Evolutionary conservation across 2,888 invertebrate genomes (phyloP).

Genomic region (Eugnorisma glareosa): DNA sequence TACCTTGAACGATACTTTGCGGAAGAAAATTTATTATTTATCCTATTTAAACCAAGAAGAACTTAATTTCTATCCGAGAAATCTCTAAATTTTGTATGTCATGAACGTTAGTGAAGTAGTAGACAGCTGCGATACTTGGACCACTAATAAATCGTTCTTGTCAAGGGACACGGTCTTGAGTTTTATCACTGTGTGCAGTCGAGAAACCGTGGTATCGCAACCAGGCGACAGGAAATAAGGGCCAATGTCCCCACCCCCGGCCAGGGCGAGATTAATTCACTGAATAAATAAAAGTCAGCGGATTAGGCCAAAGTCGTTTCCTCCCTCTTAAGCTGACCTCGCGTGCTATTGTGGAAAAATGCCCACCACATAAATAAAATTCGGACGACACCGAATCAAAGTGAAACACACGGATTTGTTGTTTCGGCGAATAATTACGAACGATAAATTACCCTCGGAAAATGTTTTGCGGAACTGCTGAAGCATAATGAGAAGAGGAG

Average conservation of each 20-base stretch:
- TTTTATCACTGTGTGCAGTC: slow-evolving; percentile 82
- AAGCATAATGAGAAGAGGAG: slow-evolving; percentile 23
- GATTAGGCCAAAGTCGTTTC: slow-evolving; percentile 90
- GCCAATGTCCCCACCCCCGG: slow-evolving; percentile 82
- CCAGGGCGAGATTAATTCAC: slow-evolving; percentile 89
- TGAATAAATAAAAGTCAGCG: slow-evolving; percentile 91
- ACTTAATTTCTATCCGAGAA: neutral
- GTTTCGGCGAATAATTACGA: slow-evolving; percentile 67
- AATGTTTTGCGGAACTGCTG: slow-evolving; percentile 40
- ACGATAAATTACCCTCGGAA: slow-evolving; percentile 56
- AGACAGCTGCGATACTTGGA: slow-evolving; percentile 68
- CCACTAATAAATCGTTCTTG: slow-evolving; percentile 79
- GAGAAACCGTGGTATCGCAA: slow-evolving; percentile 80
- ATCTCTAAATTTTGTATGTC: slow-evolving; percentile 14
- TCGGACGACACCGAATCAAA: slow-evolving; percentile 85
- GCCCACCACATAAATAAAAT: slow-evolving; percentile 87
- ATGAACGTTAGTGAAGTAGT: slow-evolving; percentile 56
- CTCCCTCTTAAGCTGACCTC: slow-evolving; percentile 90
- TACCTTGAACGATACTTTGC: slow-evolving; percentile 10
- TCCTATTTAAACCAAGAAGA: slow-evolving; percentile 9
- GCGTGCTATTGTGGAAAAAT: slow-evolving; percentile 89
- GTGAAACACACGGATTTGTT: slow-evolving; percentile 77
- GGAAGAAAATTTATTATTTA: slow-evolving; percentile 5
- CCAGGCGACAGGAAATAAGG: slow-evolving; percentile 85
- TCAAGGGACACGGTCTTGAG: slow-evolving; percentile 75